These are phyloP conservation scores for Tokudaia tokunoshimensis DNA, from an alignment of 2,797 vertebrate species.

Conservation along the genomic window DNA sequence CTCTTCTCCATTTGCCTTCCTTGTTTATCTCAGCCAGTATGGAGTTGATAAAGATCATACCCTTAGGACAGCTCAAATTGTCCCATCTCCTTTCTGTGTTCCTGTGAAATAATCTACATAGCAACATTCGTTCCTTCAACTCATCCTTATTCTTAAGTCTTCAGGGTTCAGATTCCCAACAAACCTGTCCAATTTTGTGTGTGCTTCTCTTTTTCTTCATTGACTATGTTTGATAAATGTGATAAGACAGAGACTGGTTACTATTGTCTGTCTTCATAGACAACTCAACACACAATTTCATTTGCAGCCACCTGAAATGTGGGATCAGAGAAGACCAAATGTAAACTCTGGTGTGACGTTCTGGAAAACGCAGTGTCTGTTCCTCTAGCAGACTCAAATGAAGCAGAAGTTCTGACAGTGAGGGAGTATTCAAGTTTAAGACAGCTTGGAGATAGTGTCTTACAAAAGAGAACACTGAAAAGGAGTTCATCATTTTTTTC, in stretches of 20 bases:
- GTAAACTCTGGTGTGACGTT: not conserved
- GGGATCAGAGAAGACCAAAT: not conserved
- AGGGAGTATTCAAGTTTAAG: not conserved
- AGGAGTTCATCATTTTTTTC: not conserved
- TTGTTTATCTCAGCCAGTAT: not conserved
- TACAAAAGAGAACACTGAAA: not conserved
- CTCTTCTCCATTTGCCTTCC: not conserved
- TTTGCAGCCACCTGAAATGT: not conserved
- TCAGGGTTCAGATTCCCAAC: not conserved
- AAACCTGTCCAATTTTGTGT: not conserved
- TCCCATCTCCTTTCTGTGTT: not conserved
- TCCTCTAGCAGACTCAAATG: not conserved
- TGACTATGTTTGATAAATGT: not conserved
- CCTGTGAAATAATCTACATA: not conserved
- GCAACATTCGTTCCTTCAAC: not conserved
- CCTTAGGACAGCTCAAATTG: not conserved
- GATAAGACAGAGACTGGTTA: not conserved
- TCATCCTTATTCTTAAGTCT: not conserved
- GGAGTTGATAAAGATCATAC: not conserved
- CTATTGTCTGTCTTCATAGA: not conserved
- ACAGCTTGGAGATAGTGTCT: not conserved
- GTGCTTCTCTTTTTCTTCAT: not conserved
- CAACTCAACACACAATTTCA: not conserved
- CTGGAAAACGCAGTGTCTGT: not conserved
- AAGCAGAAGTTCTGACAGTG: not conserved